These are phyloP conservation scores for Chascanopsetta lugubris DNA, from an alignment of 2,113 vertebrate genomes.

Conservation along the genomic window DNA sequence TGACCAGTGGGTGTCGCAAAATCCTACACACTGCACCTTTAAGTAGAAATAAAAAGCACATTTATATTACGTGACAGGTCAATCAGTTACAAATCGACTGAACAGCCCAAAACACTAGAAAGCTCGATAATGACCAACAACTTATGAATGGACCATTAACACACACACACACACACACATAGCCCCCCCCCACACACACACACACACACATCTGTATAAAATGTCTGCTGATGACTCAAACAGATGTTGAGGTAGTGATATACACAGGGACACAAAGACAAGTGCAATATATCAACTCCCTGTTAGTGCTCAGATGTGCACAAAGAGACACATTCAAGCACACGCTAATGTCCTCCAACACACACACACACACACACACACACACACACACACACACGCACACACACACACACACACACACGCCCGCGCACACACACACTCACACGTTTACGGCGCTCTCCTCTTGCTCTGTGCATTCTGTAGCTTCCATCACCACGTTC, in stretches of 20 bases:
- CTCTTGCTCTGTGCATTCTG: constrained; percentile 33
- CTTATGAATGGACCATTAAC: neutral
- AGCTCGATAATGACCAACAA: constrained; percentile 1
- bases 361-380: constrained; percentile 19
- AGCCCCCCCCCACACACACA: constrained; percentile 8
- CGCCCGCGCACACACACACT: neutral
- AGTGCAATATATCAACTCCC: constrained; percentile 58
- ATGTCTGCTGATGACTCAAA: constrained; percentile 23
- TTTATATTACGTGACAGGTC: no score
- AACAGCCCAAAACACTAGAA: no score
- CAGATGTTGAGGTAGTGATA: constrained; percentile 71
- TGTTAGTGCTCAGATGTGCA: constrained; percentile 26
- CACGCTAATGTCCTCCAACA: neutral
- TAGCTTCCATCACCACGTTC: neutral
- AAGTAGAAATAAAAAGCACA: neutral
- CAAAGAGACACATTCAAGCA: constrained; percentile 6
- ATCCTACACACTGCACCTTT: no score
- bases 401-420: constrained; percentile 10
- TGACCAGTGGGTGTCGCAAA: no score
- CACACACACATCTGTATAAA: constrained; percentile 5
- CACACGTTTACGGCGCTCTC: neutral
- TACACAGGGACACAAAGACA: constrained; percentile 42
- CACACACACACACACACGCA: constrained; percentile 6
- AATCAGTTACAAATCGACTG: no score
- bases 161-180: constrained; percentile 7